Conservation (phyloP, 2,113 vertebrate genomes). For the Epinephelus cyanopodus region DNA sequence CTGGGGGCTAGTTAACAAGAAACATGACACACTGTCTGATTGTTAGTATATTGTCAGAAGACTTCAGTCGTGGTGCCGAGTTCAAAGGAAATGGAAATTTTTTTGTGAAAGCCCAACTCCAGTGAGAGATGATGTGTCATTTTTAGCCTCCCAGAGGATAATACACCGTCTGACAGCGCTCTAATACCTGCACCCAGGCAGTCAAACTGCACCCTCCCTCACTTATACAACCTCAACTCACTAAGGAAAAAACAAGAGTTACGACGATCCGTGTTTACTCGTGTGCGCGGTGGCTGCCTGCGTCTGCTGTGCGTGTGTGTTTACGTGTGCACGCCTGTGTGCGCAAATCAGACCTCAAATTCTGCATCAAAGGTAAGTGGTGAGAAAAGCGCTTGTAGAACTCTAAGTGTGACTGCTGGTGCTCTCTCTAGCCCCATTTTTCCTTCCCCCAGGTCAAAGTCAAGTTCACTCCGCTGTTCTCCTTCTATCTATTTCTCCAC, state of each 20-base stretch:
- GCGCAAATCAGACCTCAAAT: constrained; percentile 34
- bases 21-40: constrained; percentile 61
- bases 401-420: constrained; percentile 51
- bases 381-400: constrained; percentile 58
- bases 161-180: constrained; percentile 38
- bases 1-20: constrained; percentile 62
- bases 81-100: constrained; percentile 77
- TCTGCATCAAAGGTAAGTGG: constrained; percentile 58
- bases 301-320: constrained; percentile 1
- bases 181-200: constrained; percentile 58
- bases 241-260: constrained; percentile 37
- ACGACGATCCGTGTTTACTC: constrained; percentile 15
- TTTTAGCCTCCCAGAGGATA: constrained; percentile 70
- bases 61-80: constrained; percentile 50
- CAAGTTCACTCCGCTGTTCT: constrained; percentile 56
- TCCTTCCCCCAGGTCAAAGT: constrained; percentile 65
- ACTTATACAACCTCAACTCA: constrained; percentile 1
- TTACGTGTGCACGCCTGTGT: neutral
- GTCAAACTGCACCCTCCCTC: constrained; percentile 37
- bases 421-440: constrained; percentile 54
- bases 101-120: constrained; percentile 64
- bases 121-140: constrained; percentile 72
- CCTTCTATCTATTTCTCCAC: constrained; percentile 55
- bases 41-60: constrained; percentile 72
- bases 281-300: neutral